These are phyloP conservation scores for Grammatotria lemairii DNA, from an alignment of 2,113 vertebrate species.

Conservation along the genomic window DNA sequence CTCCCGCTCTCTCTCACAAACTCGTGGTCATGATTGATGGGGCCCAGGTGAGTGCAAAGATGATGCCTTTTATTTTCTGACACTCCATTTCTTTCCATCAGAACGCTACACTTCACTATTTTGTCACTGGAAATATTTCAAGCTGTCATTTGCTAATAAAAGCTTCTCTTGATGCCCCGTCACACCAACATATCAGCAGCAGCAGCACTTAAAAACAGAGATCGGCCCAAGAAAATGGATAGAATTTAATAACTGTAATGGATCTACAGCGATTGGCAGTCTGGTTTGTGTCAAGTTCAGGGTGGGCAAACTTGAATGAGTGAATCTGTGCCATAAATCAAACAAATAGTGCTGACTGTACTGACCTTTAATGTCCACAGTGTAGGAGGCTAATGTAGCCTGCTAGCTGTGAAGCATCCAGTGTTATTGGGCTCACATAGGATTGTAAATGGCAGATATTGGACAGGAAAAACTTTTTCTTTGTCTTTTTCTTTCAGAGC, in stretches of 20 bases:
- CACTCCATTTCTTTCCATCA: not conserved
- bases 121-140: not conserved
- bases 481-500: not conserved
- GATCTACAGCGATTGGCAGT: not conserved
- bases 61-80: not conserved
- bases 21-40: not conserved
- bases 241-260: not conserved
- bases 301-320: not conserved
- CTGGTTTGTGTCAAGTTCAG: not conserved
- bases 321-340: not conserved
- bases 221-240: not conserved
- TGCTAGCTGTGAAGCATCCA: not conserved
- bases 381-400: not conserved
- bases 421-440: not conserved
- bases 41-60: not conserved
- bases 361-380: not conserved
- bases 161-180: not conserved
- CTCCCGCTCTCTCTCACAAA: not conserved
- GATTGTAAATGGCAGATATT: not conserved
- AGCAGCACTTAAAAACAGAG: not conserved
- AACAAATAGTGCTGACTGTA: not conserved
- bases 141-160: not conserved
- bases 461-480: not conserved
- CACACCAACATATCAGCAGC: not conserved
- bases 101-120: not conserved